Conservation (phyloP, 2,888 invertebrate species). For the Napeogenes inachia region DNA sequence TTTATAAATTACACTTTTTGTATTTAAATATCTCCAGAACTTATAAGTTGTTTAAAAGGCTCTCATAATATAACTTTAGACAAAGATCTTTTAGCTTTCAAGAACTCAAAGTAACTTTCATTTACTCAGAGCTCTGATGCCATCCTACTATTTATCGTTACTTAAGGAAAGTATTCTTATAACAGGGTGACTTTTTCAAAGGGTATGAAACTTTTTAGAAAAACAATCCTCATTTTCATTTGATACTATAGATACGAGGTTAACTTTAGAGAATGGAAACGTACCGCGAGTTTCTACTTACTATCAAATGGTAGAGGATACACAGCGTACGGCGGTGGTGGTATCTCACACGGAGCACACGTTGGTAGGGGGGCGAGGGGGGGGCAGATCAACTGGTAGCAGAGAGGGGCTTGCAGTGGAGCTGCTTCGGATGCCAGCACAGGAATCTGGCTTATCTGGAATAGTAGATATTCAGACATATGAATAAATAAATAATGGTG, state of each 20-base stretch:
- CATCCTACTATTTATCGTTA: too few species aligned
- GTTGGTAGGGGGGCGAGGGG: slow-evolving; percentile 58
- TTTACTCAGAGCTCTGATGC: too few species aligned
- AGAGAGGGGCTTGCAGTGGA: slow-evolving; percentile 61
- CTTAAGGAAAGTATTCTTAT: too few species aligned
- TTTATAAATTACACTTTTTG: too few species aligned
- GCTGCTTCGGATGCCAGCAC: slow-evolving; percentile 59
- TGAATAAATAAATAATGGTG: not conserved
- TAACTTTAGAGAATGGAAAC: not conserved
- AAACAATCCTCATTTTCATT: not conserved
- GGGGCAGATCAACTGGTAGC: slow-evolving; percentile 70
- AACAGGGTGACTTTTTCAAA: too few species aligned
- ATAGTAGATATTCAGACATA: slow-evolving; percentile 22
- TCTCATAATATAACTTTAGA: not conserved
- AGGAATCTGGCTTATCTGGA: slow-evolving; percentile 69
- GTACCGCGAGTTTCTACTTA: slow-evolving; percentile 38
- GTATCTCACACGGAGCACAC: slow-evolving; percentile 66
- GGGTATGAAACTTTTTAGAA: too few species aligned
- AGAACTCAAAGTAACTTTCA: too few species aligned
- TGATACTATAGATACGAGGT: not conserved
- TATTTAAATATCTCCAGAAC: too few species aligned
- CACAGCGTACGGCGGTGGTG: slow-evolving; percentile 65
- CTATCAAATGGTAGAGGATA: slow-evolving; percentile 68
- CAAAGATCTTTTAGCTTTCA: too few species aligned
- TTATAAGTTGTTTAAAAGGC: not conserved